phyloP scores from a whole-genome alignment of 2,888 invertebrate species.

The Caenorhabditis panamensis region DNA sequence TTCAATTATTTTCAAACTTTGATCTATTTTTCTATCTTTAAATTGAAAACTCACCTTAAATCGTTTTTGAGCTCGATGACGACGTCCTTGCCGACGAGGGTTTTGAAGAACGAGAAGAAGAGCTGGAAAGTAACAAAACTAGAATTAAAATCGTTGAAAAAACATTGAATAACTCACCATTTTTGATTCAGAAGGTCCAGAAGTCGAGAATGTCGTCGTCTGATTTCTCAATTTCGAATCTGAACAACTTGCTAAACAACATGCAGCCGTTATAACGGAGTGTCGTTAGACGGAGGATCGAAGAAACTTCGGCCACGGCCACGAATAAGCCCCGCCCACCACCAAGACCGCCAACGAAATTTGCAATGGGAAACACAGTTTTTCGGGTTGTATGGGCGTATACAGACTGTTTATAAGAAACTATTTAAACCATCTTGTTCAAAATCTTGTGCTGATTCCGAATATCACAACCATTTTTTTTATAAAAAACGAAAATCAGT shows the following conservation, averaged over 20 bases:
- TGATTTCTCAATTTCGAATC: not conserved
- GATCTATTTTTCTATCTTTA: too few relatives aligned
- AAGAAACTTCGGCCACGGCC: too few relatives aligned
- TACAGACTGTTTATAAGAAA: too few relatives aligned
- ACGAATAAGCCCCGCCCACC: too few relatives aligned
- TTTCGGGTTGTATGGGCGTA: too few relatives aligned
- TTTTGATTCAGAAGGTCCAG: not conserved
- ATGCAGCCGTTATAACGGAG: not conserved
- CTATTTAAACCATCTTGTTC: too few relatives aligned
- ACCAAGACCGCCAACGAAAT: too few relatives aligned
- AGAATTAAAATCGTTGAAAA: not conserved
- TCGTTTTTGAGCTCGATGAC: constrained; percentile 99
- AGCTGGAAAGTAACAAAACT: constrained; percentile 83
- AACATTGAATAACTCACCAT: constrained; percentile 23
- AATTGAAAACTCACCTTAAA: constrained; percentile 86
- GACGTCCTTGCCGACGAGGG: constrained; percentile 97
- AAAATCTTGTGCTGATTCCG: too few relatives aligned
- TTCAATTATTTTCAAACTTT: not conserved
- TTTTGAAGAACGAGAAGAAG: constrained; percentile 99
- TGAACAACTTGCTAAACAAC: not conserved
- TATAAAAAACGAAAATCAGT: too few relatives aligned
- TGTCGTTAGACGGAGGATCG: constrained; percentile 4
- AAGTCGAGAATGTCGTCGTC: not conserved
- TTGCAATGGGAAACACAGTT: too few relatives aligned
- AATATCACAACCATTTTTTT: too few relatives aligned